These are phyloP conservation scores for Potamarius usumacintae DNA, from an alignment of 2,113 vertebrate genomes.

Conservation along the genomic window DNA sequence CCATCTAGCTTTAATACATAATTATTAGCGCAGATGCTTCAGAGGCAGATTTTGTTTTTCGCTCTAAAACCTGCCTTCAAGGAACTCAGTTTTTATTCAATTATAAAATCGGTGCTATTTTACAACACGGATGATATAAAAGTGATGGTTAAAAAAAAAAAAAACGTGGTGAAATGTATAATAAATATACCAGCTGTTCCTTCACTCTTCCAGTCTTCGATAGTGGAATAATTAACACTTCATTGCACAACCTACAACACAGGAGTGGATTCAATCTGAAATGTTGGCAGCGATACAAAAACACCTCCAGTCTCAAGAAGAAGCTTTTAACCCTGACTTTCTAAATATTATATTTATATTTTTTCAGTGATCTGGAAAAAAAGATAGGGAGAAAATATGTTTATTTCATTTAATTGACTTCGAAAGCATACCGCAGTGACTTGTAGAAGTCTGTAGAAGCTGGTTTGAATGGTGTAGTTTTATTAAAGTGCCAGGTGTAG, in stretches of 20 bases:
- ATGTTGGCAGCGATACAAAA: constrained; percentile 23
- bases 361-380: neutral
- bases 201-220: constrained; percentile 13
- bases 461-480: constrained; percentile 38
- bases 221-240: constrained; percentile 34
- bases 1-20: no score
- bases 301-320: constrained; percentile 3
- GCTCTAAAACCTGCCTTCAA: neutral
- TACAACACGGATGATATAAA: constrained; percentile 14
- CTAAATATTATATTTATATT: neutral
- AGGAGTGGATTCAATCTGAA: constrained; percentile 12
- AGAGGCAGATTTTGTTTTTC: neutral
- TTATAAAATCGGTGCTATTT: constrained; percentile 27
- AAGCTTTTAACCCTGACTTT: neutral
- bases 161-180: constrained; percentile 21
- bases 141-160: constrained; percentile 8
- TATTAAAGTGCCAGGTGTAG: constrained; percentile 64
- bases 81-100: constrained; percentile 10
- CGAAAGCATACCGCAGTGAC: neutral
- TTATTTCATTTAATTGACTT: constrained; percentile 13
- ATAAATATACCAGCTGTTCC: constrained; percentile 40
- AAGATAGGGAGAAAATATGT: neutral
- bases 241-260: constrained; percentile 3
- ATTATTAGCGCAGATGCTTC: neutral
- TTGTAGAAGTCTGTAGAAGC: constrained; percentile 21